These are phyloP conservation scores for Agrotis exclamationis DNA, from an alignment of 2,888 invertebrate genomes.

Conservation along the genomic window DNA sequence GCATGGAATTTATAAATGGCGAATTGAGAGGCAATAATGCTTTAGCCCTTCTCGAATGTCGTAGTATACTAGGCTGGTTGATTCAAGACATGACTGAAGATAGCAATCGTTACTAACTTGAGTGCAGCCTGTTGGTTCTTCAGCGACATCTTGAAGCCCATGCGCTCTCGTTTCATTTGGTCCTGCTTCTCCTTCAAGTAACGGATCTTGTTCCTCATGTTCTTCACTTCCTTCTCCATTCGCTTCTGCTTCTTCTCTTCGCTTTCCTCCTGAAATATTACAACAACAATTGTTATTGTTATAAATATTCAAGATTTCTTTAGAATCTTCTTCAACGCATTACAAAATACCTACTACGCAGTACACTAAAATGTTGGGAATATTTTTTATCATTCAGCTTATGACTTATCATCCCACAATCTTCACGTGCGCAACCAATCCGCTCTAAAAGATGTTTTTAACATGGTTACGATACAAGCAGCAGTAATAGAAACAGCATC, in stretches of 20 bases:
- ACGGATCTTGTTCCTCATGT: slow-evolving; percentile 93
- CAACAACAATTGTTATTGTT: neutral
- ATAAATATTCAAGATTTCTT: neutral
- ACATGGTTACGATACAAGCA: too few species aligned
- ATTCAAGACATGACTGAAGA: neutral
- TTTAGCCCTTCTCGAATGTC: too few species aligned
- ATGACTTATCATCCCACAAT: too few species aligned
- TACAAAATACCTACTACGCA: too few species aligned
- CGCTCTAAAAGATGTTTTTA: too few species aligned
- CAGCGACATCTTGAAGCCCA: slow-evolving; percentile 94
- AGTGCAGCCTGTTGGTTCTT: slow-evolving; percentile 95
- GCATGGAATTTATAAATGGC: too few species aligned
- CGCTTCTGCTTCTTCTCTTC: slow-evolving; percentile 92
- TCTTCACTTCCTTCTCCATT: slow-evolving; percentile 92
- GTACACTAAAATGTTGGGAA: too few species aligned
- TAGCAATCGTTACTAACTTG: slow-evolving; percentile 85
- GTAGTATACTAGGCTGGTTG: too few species aligned
- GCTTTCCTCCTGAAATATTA: slow-evolving; percentile 87
- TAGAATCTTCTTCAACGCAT: neutral
- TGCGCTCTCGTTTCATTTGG: slow-evolving; percentile 95
- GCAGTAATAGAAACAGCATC: too few species aligned
- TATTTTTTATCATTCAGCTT: too few species aligned
- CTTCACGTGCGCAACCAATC: too few species aligned
- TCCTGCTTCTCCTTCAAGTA: slow-evolving; percentile 93
- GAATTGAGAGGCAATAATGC: too few species aligned